phyloP scores from a whole-genome alignment of 2,888 invertebrate genomes.

The Octodonta nipae region DNA sequence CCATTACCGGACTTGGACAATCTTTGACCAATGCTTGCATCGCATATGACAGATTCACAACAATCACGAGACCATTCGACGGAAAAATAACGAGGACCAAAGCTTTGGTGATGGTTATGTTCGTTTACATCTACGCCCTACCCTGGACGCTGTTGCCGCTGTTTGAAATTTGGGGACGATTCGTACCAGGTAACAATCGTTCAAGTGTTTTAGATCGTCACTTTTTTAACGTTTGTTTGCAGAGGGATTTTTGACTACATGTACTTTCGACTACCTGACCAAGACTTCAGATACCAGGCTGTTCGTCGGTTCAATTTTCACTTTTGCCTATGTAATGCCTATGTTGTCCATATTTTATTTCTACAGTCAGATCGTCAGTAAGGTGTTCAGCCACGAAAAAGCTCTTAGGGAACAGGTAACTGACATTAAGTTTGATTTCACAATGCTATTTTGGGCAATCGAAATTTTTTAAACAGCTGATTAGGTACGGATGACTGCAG shows the following conservation, averaged over 20 bases:
- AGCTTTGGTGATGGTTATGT: constrained; percentile 57
- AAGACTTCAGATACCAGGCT: constrained; percentile 65
- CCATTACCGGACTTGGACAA: constrained; percentile 68
- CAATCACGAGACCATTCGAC: constrained; percentile 71
- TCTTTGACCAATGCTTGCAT: constrained; percentile 72
- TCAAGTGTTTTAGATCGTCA: constrained; percentile 3
- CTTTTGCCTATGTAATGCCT: constrained; percentile 64
- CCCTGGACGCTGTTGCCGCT: constrained; percentile 71
- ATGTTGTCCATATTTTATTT: constrained; percentile 66
- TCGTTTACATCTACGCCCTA: constrained; percentile 64
- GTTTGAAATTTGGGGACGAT: constrained; percentile 75
- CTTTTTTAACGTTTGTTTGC: constrained; percentile 19
- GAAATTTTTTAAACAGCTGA: too few relatives aligned
- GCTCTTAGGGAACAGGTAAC: constrained; percentile 56
- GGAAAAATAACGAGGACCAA: constrained; percentile 70
- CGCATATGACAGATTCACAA: constrained; percentile 67
- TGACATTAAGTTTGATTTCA: too few relatives aligned
- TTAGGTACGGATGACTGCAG: too few relatives aligned
- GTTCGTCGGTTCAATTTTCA: constrained; percentile 64
- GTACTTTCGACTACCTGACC: constrained; percentile 69
- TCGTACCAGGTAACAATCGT: constrained; percentile 52
- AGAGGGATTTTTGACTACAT: constrained; percentile 84
- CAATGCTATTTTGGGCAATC: too few relatives aligned
- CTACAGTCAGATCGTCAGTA: constrained; percentile 75
- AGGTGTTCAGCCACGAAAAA: constrained; percentile 76